These are phyloP conservation scores for Melanchra persicariae DNA, from an alignment of 2,888 invertebrate genomes.

Conservation along the genomic window DNA sequence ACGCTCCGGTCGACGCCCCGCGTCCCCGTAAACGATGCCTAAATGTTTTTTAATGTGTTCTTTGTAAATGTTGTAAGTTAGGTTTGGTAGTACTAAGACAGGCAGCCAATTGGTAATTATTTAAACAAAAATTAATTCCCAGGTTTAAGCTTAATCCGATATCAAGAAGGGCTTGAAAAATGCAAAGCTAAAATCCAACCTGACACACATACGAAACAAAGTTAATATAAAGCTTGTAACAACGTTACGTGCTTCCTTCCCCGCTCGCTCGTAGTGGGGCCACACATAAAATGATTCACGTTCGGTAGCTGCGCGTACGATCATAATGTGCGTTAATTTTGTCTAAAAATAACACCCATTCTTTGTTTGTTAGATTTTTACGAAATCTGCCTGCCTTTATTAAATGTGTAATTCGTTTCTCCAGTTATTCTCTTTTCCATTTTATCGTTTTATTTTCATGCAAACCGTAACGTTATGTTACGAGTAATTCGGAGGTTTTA, in stretches of 20 bases:
- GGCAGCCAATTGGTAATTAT: too few species aligned
- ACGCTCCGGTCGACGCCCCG: too few species aligned
- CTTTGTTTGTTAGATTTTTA: conserved; percentile 89
- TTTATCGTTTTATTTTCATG: conserved; percentile 68
- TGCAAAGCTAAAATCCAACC: too few species aligned
- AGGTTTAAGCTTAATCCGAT: too few species aligned
- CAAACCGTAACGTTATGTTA: conserved; percentile 63
- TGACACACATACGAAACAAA: too few species aligned
- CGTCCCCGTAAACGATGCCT: too few species aligned
- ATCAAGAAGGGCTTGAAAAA: too few species aligned
- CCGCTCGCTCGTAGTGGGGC: conserved; percentile 67
- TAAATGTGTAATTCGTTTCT: conserved; percentile 73
- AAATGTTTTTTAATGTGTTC: too few species aligned
- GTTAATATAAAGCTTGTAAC: too few species aligned
- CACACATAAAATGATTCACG: conserved; percentile 83
- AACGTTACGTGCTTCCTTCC: not conserved
- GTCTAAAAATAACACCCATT: conserved; percentile 89
- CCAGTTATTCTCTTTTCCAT: conserved; percentile 61
- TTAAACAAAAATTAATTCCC: too few species aligned
- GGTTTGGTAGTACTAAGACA: too few species aligned
- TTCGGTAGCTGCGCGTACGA: conserved; percentile 83
- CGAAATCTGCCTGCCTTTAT: conserved; percentile 84
- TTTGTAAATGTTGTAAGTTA: too few species aligned
- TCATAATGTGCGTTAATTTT: conserved; percentile 90
- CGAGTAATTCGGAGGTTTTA: conserved; percentile 64